phyloP scores from a whole-genome alignment of 2,113 vertebrate species.

The Xenopus tropicalis region DNA sequence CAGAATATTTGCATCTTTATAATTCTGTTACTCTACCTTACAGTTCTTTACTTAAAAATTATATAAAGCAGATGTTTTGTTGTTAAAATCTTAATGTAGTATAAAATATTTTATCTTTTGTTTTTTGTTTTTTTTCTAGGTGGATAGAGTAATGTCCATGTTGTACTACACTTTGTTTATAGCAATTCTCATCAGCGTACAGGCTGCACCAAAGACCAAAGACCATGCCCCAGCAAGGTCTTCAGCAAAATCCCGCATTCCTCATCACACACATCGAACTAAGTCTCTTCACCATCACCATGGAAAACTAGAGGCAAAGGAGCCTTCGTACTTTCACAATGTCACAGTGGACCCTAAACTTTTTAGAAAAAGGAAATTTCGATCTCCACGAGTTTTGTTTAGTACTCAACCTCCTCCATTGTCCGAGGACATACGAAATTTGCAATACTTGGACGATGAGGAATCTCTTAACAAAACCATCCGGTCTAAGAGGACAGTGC shows the following conservation, averaged over 20 bases:
- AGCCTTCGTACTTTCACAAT: conserved; percentile 58
- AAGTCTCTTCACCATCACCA: conserved; percentile 57
- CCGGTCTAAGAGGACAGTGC: conserved; percentile 69
- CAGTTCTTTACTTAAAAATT: no score
- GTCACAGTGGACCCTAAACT: conserved; percentile 86
- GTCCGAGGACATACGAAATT: conserved; percentile 56
- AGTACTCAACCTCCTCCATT: conserved; percentile 75
- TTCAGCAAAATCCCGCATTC: conserved; percentile 55
- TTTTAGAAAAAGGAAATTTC: conserved; percentile 80
- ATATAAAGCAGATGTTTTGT: neutral
- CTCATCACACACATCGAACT: conserved; percentile 56
- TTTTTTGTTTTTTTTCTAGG: conserved; percentile 59
- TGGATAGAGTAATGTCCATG: conserved; percentile 85
- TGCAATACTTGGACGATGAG: conserved; percentile 51
- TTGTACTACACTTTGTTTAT: conserved; percentile 94
- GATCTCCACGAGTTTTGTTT: conserved; percentile 86
- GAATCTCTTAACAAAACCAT: conserved; percentile 63
- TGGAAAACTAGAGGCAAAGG: conserved; percentile 46
- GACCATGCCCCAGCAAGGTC: conserved; percentile 73
- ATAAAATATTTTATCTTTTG: conserved; percentile 35
- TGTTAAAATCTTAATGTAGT: neutral
- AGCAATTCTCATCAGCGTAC: conserved; percentile 90
- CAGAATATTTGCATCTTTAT: no score
- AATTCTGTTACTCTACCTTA: no score
- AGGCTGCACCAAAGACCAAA: conserved; percentile 85